Percentiles rank a stretch among this genome's conserved stretches.
phyloP scores from a whole-genome alignment of 2,113 vertebrate genomes.

The Clarias macrocephalus region DNA sequence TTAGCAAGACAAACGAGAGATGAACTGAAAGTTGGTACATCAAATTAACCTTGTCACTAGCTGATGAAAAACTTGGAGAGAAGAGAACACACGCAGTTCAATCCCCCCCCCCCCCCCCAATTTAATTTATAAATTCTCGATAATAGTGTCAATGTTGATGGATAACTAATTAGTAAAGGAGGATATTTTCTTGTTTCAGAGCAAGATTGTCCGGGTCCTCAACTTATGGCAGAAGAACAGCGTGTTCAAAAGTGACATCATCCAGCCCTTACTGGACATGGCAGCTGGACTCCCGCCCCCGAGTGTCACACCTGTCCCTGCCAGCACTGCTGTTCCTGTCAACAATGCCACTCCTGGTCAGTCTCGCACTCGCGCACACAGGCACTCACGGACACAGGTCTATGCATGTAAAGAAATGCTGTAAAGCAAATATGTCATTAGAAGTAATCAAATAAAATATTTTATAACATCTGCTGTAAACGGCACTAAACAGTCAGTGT shows the following conservation, averaged over 20 bases:
- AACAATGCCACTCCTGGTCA: conserved; percentile 95
- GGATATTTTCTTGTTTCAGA: conserved; percentile 72
- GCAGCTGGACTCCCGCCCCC: conserved; percentile 93
- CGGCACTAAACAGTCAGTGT: neutral
- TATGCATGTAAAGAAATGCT: neutral
- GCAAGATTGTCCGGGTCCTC: conserved; percentile 96
- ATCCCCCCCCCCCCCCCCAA: too few species aligned
- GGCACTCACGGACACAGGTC: neutral
- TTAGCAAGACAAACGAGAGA: too few species aligned
- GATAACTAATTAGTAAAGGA: neutral
- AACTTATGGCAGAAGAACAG: conserved; percentile 99
- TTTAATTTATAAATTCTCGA: too few species aligned
- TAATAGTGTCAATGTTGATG: too few species aligned
- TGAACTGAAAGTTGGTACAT: too few species aligned
- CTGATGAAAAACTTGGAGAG: too few species aligned
- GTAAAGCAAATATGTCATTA: neutral
- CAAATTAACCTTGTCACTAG: too few species aligned
- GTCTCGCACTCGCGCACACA: conserved; percentile 9
- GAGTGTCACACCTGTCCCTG: conserved; percentile 84
- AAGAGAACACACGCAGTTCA: too few species aligned
- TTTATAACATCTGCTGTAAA: neutral
- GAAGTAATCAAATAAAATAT: neutral
- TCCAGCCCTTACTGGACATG: conserved; percentile 97
- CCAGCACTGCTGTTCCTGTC: conserved; percentile 83
- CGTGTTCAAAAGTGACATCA: conserved; percentile 98